Percentiles rank a stretch among this genome's conserved stretches.
Conservation (phyloP, 1,140 invertebrate species). For the Varroa destructor region DNA sequence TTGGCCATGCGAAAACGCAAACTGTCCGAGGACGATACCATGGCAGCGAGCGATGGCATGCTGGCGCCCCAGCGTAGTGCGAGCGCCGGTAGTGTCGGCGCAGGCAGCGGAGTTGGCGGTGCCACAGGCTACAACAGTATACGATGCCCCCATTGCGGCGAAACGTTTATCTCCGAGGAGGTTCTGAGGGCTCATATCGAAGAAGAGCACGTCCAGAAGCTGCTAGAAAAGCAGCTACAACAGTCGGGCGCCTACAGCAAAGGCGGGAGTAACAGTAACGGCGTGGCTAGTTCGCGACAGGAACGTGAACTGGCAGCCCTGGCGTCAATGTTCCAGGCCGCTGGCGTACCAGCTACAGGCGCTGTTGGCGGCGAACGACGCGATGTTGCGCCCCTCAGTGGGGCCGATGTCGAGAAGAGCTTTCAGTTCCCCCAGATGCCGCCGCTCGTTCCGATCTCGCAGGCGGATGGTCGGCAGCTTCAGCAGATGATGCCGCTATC, state of each 20-base stretch:
- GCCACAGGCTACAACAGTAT: slow-evolving; percentile 25
- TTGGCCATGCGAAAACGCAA: slow-evolving; percentile 23
- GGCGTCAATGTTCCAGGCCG: slow-evolving; percentile 31
- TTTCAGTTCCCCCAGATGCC: slow-evolving; percentile 11
- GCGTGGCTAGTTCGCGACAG: slow-evolving; percentile 18
- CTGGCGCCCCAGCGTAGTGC: neutral
- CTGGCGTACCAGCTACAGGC: slow-evolving; percentile 30
- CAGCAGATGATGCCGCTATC: slow-evolving; percentile 32
- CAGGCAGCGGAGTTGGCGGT: slow-evolving; percentile 9
- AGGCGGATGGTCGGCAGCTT: neutral
- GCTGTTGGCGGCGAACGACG: slow-evolving; percentile 31
- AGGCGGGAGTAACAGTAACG: no score
- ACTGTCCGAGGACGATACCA: slow-evolving; percentile 17
- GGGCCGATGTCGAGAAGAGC: neutral
- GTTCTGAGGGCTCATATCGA: slow-evolving; percentile 37
- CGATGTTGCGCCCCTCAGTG: neutral
- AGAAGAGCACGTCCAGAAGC: slow-evolving; percentile 37
- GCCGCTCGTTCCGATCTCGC: neutral
- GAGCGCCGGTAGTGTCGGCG: slow-evolving; percentile 29
- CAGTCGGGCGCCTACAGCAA: slow-evolving; percentile 29
- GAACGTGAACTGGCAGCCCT: slow-evolving; percentile 29
- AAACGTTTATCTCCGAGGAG: slow-evolving; percentile 36
- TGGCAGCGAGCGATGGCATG: neutral
- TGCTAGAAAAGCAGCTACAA: slow-evolving; percentile 35
- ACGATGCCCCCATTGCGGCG: slow-evolving; percentile 36